Percentiles rank a stretch among this genome's conserved stretches.
Conservation (phyloP, 2,797 vertebrate genomes). For the Hylomyscus alleni region DNA sequence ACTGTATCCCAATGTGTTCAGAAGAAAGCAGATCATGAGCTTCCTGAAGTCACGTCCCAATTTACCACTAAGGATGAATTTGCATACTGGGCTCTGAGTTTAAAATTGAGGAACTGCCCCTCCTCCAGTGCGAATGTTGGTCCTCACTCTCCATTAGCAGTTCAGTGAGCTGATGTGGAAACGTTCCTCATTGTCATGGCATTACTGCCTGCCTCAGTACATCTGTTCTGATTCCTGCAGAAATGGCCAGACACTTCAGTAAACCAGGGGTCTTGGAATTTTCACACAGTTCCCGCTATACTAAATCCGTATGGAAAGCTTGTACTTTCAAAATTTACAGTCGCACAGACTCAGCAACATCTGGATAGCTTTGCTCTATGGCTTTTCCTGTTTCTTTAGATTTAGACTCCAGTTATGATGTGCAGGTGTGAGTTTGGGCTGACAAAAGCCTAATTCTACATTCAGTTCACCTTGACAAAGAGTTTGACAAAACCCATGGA, state of each 20-base stretch:
- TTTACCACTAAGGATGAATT: slow-evolving; percentile 74
- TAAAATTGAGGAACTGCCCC: slow-evolving; percentile 83
- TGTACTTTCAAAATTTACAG: slow-evolving; percentile 90
- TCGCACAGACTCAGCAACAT: slow-evolving; percentile 94
- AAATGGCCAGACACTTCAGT: slow-evolving; percentile 90
- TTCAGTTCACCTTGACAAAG: slow-evolving; percentile 86
- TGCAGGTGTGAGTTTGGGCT: slow-evolving; percentile 90
- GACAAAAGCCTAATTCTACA: slow-evolving; percentile 87
- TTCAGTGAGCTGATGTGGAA: slow-evolving; percentile 90
- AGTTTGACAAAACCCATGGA: slow-evolving; percentile 77
- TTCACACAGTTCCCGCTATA: slow-evolving; percentile 89
- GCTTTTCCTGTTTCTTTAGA: slow-evolving; percentile 94
- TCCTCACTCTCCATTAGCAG: slow-evolving; percentile 88
- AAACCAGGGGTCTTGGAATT: slow-evolving; percentile 90
- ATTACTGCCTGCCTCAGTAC: slow-evolving; percentile 91
- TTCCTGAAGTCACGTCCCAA: slow-evolving; percentile 75
- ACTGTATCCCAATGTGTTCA: slow-evolving; percentile 40
- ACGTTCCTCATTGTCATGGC: slow-evolving; percentile 90
- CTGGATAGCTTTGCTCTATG: slow-evolving; percentile 93
- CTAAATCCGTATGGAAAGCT: slow-evolving; percentile 90
- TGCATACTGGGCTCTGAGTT: slow-evolving; percentile 43
- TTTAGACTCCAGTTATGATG: slow-evolving; percentile 93
- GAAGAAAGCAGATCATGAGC: slow-evolving; percentile 28
- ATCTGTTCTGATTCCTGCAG: slow-evolving; percentile 90
- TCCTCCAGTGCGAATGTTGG: slow-evolving; percentile 81